Base-by-base conservation (phyloP, 2,797 vertebrate genomes). In the Margarornis squamiger region DNA sequence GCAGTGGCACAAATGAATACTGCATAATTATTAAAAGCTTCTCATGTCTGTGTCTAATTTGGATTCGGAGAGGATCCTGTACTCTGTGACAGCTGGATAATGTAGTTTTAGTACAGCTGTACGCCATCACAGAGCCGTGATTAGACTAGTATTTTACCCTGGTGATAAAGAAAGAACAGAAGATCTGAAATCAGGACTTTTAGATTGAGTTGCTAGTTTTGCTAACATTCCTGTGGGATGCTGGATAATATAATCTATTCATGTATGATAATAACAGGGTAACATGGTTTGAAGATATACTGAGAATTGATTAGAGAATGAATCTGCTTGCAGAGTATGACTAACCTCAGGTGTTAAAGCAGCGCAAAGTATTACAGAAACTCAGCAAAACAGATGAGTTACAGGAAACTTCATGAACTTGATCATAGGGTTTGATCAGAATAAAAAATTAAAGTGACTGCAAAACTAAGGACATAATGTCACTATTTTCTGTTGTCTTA, bases 21-120 rank as follows among this genome's bases (percentile, higher is more conserved):
- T 95, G 46, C 29, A 36, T 36, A 65, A 79, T 96, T 72, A 48
- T 81, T 91, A 48, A 90, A 63, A 63, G 23, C 43, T 81, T 65
- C 68, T 89, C 58, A 7, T 66, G 26, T 78, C n/a, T 78, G 10
- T 57, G 24, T 79, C 52, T 92, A 49, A 85, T 86, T 93, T 76
- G 63, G 48, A 70, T 92, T 93, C 71, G 67, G 72, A 81, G 87
- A 84, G 46, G 59, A 70, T 76, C 30, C 30, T 83, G 57, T 83
- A 65, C 14, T 75, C 61, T 81, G 48, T 84, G 88, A 88, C 80
- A 96, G 73, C 57, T 84, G 78, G 68, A 48, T 75, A 78, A 85
- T 63, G 51, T 48, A 55, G 57, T 94, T 92, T 46, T 51, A 86
- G 41, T 82, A 63, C 86, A 94, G 87, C 82, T 96, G 85, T 93